Evolutionary conservation across 2,113 vertebrate species (phyloP), one percentile per base, ranked within the genome.

Genomic region (Odontophorus gujanensis): DNA sequence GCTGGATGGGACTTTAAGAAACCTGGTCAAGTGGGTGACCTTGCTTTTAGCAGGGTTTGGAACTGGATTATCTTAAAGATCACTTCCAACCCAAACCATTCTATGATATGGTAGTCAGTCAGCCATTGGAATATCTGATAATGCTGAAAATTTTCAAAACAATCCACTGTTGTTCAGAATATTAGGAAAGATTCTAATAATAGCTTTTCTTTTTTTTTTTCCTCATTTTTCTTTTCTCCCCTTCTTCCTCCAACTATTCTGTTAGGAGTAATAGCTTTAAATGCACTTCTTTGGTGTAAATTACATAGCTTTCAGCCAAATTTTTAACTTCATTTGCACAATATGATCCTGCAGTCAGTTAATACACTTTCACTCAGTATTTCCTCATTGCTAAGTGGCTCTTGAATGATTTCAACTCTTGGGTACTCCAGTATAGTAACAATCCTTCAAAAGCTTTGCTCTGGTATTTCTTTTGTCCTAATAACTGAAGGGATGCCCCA

Each of bases 181-280:
- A 8, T 25, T 8, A 51, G 8, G 4, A 5, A 72, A 1, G 2
- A 40, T 40, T 90, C 20, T 20, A 50, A 11, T 30, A 61, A 51
- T n/a, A 12, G 2, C 5, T 14, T 55, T 12, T 2, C 5, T 14
- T 57, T 12, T 21, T 58, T 20, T n/a, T 8, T 5, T 2, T 1
- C 1, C 2, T 11, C 9, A 3, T 55, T 34, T 59, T 59, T 25
- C 3, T 45, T 80, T 65, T 34, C 12, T 42, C 3, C 77, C 36
- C 5, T 4, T 5, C 7, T 47, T 20, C 8, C 45, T 8, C 3
- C 59, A 38, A 6, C 6, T 55, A 2, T 71, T 72, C 9, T 36
- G 4, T 10, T 36, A 80, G 59, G 25, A 67, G 1, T 11, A 72
- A 50, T 10, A 76, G 17, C 14, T 65, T 20, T 48, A 36, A 73